Evolutionary conservation across 2,797 vertebrate species (phyloP), one percentile per base, ranked within the genome.

Genomic region (Catostomus latipinnis): DNA sequence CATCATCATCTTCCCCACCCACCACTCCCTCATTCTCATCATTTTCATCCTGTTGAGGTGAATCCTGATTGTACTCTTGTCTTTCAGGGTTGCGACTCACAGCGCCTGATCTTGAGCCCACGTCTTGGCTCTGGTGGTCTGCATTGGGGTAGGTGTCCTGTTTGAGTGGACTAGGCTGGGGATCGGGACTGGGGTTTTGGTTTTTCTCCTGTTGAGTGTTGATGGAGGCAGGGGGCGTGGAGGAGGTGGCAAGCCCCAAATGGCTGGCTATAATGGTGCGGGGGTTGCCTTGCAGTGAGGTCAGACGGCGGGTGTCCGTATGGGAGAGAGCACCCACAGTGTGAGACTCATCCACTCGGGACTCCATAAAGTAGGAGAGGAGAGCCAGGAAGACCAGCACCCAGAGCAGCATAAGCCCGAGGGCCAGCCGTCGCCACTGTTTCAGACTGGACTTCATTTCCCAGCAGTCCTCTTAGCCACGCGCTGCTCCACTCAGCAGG

Each of bases 331-430:
- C 94, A 70, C 95, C 93, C 70, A 92, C 94, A 13, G 96, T 94
- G 82, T 90, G 89, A 0, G 91, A 94, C 81, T 96, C 94, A 6
- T 95, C 94, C 57, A 95, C 93, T 78, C 92, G 95, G 81, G 92
- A 94, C 78, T 99, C 97, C 81, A 97, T 94, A 87, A 98, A 98
- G 91, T 98, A 98, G 18, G 98, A 94, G 87, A 99, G 96, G 81
- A 99, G 93, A 49, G 91, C 95, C 67, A 99, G 87, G 87, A 98
- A 97, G 78, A 98, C 88, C 71, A 99, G 91, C n/a, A 92, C 96
- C 98, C 98, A 99, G 22, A 93, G 95, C 82, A 98, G 93, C 89
- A 98, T 96, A 73, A 95, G 95, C 79, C 94, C 93, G 80, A 99
- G 93, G 91, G 95, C 94, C 75, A 98, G 88, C 90, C 94, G 93